Evolutionary conservation across 2,888 invertebrate species (phyloP), one percentile per base, ranked within the genome.

Genomic region (Mactromeris polynyma): DNA sequence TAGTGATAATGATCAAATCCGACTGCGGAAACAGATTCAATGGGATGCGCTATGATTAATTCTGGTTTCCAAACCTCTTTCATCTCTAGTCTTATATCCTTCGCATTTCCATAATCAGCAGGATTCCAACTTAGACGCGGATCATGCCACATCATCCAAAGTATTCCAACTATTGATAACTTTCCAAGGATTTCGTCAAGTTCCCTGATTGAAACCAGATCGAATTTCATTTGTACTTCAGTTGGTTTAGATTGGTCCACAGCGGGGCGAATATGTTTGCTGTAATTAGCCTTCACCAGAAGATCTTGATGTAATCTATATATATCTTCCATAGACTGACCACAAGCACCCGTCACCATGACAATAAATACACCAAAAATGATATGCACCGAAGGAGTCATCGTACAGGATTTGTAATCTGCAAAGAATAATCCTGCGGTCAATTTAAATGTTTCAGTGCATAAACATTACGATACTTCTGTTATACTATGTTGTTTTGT

Each of bases 61-160:
- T 89, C 89, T 31, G 93, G 93, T 84, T 82, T 89, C 93, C 93
- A 93, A 0, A 92, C 89, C 14, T 80, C 78, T n/a, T 73, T 58
- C 64, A 81, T 79, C 38, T 85, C 86, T 17, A 91, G 17, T 36
- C 69, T 84, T 9, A 88, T n/a, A 17, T 77, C 42, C 1, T 58
- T 58, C 3, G 82, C 78, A 33, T 81, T 73, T 21, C 84, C 81
- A 78, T 90, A 90, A 14, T 64, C 19, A 7, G 42, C 9, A 4
- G 89, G 83, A 7, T 85, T 86, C 93, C 93, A 93, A 0, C 2
- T 38, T 33, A 92, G 90, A 31, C 89, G 81, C 4, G 83, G 85
- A 64, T 93, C 93, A 3, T 33, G 40, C 93, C 93, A 93, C 0
- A 21, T 1, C 69, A 93, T 54, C 42, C 81, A 81, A n/a, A 93